Evolutionary conservation across 2,113 vertebrate species (phyloP).

Genomic region (Ophthalmolycus amberensis): DNA sequence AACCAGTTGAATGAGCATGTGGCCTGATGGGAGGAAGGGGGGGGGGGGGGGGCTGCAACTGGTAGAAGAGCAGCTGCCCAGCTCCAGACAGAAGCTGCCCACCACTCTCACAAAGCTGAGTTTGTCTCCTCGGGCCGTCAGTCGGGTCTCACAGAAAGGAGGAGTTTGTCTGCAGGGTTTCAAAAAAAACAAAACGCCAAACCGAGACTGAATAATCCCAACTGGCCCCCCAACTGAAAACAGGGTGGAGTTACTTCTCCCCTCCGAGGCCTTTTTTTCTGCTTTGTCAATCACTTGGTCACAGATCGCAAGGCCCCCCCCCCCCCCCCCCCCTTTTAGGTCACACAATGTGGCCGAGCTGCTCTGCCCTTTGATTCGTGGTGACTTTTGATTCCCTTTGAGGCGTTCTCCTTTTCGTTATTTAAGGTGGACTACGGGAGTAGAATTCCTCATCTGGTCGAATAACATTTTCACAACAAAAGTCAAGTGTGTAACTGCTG

Average conservation of each 20-base stretch:
- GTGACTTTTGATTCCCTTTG: conserved; percentile 54
- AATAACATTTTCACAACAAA: not conserved
- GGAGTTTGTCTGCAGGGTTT: conserved; percentile 69
- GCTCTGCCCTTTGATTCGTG: conserved; percentile 49
- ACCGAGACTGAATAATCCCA: conserved; percentile 67
- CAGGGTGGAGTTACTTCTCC: conserved; percentile 58
- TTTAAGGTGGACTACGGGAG: not conserved
- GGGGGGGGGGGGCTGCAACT: conserved; percentile 13
- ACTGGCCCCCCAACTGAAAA: conserved; percentile 56
- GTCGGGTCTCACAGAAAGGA: conserved; percentile 67
- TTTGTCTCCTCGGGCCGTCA: conserved; percentile 58
- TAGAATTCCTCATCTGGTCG: not conserved
- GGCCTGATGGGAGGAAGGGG: conserved; percentile 3
- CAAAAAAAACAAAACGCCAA: conserved; percentile 41
- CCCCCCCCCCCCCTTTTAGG: not conserved
- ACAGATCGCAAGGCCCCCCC: conserved; percentile 42
- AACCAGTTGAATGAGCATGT: conserved; percentile 52
- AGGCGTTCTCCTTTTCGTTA: not conserved
- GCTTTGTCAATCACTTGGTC: conserved; percentile 71
- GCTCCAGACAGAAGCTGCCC: conserved; percentile 60
- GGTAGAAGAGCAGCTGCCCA: conserved; percentile 75
- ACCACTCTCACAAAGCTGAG: conserved; percentile 70
- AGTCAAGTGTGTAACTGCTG: not conserved
- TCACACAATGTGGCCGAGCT: conserved; percentile 44
- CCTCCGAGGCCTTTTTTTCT: conserved; percentile 55